Evolutionary conservation across 37 sponge, comb jelly and placozoan species (phyloP), one percentile per base, ranked within the genome.

Genomic region (Diacarnus erythraeanus): DNA sequence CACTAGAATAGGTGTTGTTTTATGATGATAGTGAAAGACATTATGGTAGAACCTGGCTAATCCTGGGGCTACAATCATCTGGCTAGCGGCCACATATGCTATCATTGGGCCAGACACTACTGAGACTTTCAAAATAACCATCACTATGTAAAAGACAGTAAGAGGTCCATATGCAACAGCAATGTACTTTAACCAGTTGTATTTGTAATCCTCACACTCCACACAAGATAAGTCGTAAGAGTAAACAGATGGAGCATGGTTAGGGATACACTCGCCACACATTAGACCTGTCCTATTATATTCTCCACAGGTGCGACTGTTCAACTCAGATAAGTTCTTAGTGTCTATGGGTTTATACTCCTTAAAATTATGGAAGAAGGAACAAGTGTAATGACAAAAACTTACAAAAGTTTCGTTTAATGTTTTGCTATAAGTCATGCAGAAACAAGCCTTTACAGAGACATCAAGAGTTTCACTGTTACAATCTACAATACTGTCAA

Each of bases 71-170:
- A 12, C 39, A 6, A 69, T 37, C 36, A 69, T 31, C 18, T 69
- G 69, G 39, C 69, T 31, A 29, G 35, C 39, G 8, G 31, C 25
- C 10, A 69, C 18, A 36, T 69, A 69, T 4, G 6, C 36, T 6
- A 31, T 3, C 69, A 69, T 37, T 9, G 20, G 20, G 5, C 69
- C 39, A 36, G 69, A 69, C 4, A 8, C 35, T 3, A 69, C 39
- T 31, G 39, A 18, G 29, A 91, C 59, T 42, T 73, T 66, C 37
- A 91, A 83, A 1, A 91, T 15, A 22, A 91, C n/a, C 34, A 91
- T 51, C 4, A 78, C 23, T 21, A 81, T 27, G 41, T 82, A 74
- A n/a, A 91, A 67, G 0, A 83, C 5, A 2, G 87, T 86, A 9
- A 83, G 27, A 33, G 51, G 51, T 47, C 6, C 10, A 47, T 47